Conservation (phyloP, 2,888 invertebrate species). For the Globia sparganii region DNA sequence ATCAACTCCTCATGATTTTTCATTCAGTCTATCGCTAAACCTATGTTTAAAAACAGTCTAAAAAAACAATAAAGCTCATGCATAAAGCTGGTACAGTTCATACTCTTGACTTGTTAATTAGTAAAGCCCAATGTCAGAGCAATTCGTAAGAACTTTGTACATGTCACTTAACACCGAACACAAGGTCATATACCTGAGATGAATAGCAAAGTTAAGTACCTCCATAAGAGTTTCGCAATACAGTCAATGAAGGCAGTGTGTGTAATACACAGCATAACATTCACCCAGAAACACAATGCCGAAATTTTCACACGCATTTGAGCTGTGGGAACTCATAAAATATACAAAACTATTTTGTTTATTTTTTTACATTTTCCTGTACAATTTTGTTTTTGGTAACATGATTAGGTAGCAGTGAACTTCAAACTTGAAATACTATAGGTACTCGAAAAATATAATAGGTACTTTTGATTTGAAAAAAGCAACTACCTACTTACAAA, state of each 20-base stretch:
- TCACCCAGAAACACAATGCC: constrained; percentile 84
- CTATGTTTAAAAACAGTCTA: constrained; percentile 1
- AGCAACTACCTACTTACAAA: neutral
- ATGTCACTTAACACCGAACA: constrained; percentile 75
- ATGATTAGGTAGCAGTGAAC: neutral
- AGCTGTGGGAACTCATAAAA: constrained; percentile 77
- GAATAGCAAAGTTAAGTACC: constrained; percentile 73
- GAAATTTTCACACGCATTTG: constrained; percentile 84
- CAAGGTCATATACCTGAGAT: constrained; percentile 81
- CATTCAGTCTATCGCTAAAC: neutral
- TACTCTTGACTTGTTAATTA: constrained; percentile 63
- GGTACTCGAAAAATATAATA: neutral
- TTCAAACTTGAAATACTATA: constrained; percentile 16
- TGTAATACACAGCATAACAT: constrained; percentile 78
- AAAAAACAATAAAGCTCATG: constrained; percentile 30
- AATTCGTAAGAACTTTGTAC: constrained; percentile 71
- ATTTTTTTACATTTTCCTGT: constrained; percentile 18
- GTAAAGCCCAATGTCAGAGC: constrained; percentile 64
- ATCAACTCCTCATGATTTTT: neutral
- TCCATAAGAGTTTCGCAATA: constrained; percentile 79
- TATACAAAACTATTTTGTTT: constrained; percentile 62
- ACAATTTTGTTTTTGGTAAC: constrained; percentile 29
- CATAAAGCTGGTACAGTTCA: constrained; percentile 25
- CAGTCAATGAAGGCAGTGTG: constrained; percentile 74
- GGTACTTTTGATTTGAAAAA: neutral